Base-by-base conservation (phyloP, 2,888 invertebrate species). In the Folsomia manolachei region DNA sequence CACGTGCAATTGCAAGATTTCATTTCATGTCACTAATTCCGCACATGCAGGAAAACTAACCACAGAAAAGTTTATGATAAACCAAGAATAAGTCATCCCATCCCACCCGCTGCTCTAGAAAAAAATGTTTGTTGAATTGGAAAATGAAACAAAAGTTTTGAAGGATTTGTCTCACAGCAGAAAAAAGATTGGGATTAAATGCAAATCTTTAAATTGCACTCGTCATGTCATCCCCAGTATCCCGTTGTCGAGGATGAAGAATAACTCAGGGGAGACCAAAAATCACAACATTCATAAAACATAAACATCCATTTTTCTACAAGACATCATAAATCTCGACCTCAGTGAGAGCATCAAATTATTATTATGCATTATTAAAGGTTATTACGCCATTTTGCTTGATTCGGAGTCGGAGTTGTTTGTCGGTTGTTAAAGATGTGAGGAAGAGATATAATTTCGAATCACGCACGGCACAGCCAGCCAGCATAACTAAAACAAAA, bases 61-160 rank as follows among this genome's bases (percentile, higher is more conserved):
- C 21, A 19, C 18, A 18, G 21, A n/a, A n/a, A n/a, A n/a, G n/a
- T n/a, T n/a, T n/a, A n/a, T 4, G 27, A 63, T 63, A 25, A 27
- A 27, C 26, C 27, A 63, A 18, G 25, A 62, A 62, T 7, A 19
- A 56, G 27, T 26, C n/a, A 63, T 62, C 62, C 19, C n/a, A n/a
- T n/a, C n/a, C n/a, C n/a, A n/a, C n/a, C n/a, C 25, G 62, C 62
- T 62, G 62, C 23, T 62, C 25, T 23, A 24, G 24, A 62, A 62
- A 39, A 9, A 39, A 62, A 23, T 62, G 62, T 62, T 19, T 62
- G 39, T 39, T 39, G 62, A 24, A 23, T 62, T 62, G 21, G 62
- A 62, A 62, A 62, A 11, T 23, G 62, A 62, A 62, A 62, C 62
- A 62, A 62, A 62, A 62, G 25, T 39, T n/a, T 39, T 39, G 39